Evolutionary conservation across 2,888 invertebrate species (phyloP).

Genomic region (Hermaeophaga mercurialis): DNA sequence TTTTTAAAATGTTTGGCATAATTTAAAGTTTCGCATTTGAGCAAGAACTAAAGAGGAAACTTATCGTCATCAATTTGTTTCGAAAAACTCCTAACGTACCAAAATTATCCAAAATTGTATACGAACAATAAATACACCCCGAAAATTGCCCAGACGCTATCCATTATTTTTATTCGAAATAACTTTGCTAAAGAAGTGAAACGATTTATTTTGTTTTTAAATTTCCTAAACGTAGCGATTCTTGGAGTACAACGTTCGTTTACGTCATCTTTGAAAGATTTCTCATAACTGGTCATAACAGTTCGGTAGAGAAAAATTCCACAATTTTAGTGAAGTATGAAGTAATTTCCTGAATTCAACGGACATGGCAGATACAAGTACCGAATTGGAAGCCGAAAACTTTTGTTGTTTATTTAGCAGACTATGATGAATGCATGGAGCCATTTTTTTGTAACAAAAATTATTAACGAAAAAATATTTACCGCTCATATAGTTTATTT

Average conservation of each 20-base stretch:
- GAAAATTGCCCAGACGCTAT: too few relatives aligned
- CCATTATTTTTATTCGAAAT: conserved; percentile 5
- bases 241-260: not conserved
- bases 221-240: conserved; percentile 2
- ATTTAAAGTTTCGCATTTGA: not conserved
- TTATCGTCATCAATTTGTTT: too few relatives aligned
- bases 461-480: too few relatives aligned
- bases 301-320: conserved; percentile 11
- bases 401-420: too few relatives aligned
- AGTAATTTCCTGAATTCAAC: conserved; percentile 35
- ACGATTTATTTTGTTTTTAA: conserved; percentile 3
- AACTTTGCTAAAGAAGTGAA: not conserved
- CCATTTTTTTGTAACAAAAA: too few relatives aligned
- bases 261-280: conserved; percentile 5
- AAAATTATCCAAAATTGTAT: too few relatives aligned
- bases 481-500: too few relatives aligned
- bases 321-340: conserved; percentile 23
- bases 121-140: too few relatives aligned
- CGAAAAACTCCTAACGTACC: too few relatives aligned
- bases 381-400: conserved; percentile 21
- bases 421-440: too few relatives aligned
- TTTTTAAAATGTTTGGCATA: not conserved
- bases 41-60: too few relatives aligned
- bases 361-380: conserved; percentile 25
- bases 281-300: conserved; percentile 5